Evolutionary conservation across 1,140 invertebrate genomes (phyloP).

Genomic region (Halesus radiatus): DNA sequence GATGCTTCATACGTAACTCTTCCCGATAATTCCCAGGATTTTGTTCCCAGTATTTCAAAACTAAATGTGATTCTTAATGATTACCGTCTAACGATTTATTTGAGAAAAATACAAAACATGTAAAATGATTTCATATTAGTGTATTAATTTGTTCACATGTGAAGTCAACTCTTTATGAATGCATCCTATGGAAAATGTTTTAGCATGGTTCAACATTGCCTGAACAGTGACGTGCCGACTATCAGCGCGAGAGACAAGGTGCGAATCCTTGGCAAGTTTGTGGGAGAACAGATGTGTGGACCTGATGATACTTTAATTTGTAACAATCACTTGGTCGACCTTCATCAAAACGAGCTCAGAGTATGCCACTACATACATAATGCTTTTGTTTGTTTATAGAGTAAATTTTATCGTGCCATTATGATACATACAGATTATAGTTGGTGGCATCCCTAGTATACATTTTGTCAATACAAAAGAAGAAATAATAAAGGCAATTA

Average conservation of each 20-base stretch:
- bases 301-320: slow-evolving; percentile 63
- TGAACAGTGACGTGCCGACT: background rate
- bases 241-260: slow-evolving; percentile 35
- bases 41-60: background rate
- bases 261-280: slow-evolving; percentile 67
- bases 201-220: slow-evolving; percentile 1
- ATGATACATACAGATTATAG: no score
- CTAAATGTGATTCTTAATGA: background rate
- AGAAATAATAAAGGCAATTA: no score
- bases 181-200: background rate
- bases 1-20: background rate
- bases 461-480: no score
- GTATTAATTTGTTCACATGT: background rate
- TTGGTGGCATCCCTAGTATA: no score
- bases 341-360: slow-evolving; percentile 69
- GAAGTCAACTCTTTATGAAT: slow-evolving; percentile 33
- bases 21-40: background rate
- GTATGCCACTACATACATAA: slow-evolving; percentile 50
- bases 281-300: slow-evolving; percentile 70
- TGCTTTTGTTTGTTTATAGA: no score
- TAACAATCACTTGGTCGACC: slow-evolving; percentile 66
- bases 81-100: background rate
- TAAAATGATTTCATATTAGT: slow-evolving; percentile 16
- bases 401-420: no score
- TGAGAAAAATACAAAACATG: slow-evolving; percentile 21